These are phyloP conservation scores for Euphydryas editha DNA, from an alignment of 2,888 invertebrate genomes.

Conservation along the genomic window DNA sequence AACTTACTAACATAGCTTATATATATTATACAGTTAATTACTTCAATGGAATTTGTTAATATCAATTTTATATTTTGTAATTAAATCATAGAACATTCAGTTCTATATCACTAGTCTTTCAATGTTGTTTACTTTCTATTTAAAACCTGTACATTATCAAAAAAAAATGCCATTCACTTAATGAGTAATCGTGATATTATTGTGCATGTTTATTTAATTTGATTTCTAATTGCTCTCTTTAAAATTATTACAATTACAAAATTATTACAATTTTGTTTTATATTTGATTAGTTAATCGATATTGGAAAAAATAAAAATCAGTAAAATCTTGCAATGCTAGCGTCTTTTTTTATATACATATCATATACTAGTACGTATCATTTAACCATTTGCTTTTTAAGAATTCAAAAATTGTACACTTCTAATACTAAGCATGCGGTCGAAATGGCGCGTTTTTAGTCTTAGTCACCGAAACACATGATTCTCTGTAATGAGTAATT, in stretches of 20 bases:
- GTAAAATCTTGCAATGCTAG: too few species aligned
- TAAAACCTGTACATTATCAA: conserved; percentile 3
- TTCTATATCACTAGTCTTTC: neutral
- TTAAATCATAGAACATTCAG: neutral
- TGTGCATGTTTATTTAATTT: neutral
- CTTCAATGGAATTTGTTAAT: too few species aligned
- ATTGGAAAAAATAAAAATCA: too few species aligned
- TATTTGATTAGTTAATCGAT: neutral
- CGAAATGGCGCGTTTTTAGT: conserved; percentile 15
- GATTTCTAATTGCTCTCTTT: neutral
- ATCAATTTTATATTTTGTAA: too few species aligned
- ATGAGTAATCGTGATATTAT: neutral
- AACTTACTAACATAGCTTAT: too few species aligned
- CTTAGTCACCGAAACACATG: conserved; percentile 28
- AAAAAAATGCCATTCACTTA: neutral
- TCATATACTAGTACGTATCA: neutral
- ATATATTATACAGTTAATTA: too few species aligned
- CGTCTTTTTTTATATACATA: too few species aligned
- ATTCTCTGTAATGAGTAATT: conserved; percentile 26
- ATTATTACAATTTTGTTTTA: neutral
- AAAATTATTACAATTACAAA: neutral
- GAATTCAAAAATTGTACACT: neutral
- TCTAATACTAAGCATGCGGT: conserved; percentile 7
- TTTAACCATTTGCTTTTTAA: neutral
- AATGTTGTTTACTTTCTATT: conserved; percentile 4